These are phyloP conservation scores for Sceliomorpha sp. DNA, from an alignment of 2,888 invertebrate species.

Conservation along the genomic window DNA sequence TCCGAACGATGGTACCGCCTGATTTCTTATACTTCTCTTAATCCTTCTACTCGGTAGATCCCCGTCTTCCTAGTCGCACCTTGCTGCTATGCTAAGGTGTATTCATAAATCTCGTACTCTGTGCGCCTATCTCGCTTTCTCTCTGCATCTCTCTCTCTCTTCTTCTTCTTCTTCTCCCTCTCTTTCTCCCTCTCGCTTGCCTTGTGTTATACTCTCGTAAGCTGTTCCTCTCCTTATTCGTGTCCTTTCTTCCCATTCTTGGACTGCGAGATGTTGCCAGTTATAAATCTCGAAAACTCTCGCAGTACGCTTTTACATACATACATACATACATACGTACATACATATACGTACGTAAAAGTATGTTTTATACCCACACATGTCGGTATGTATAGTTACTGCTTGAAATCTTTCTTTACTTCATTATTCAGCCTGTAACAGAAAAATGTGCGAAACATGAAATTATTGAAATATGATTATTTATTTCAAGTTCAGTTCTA, in stretches of 20 bases:
- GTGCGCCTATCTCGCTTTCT: constrained; percentile 51
- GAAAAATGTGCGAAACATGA: too few relatives aligned
- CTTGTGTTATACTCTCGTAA: constrained; percentile 15
- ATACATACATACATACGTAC: constrained; percentile 6
- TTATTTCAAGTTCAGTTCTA: too few relatives aligned
- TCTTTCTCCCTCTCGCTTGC: constrained; percentile 34
- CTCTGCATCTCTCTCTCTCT: too few relatives aligned
- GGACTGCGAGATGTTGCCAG: constrained; percentile 56
- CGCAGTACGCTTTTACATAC: constrained; percentile 48
- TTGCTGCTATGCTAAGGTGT: constrained; percentile 49
- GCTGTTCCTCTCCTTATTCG: constrained; percentile 29
- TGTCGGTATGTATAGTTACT: constrained; percentile 4
- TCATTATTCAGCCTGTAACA: constrained; percentile 6
- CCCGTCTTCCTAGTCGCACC: constrained; percentile 55
- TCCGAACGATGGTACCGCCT: not conserved
- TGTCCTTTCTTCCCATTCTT: constrained; percentile 36
- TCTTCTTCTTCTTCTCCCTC: too few relatives aligned
- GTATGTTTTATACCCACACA: constrained; percentile 11
- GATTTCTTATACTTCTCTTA: not conserved
- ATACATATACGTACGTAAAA: constrained; percentile 7
- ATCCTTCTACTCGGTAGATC: constrained; percentile 36
- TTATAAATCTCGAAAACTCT: constrained; percentile 64
- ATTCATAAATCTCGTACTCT: constrained; percentile 56
- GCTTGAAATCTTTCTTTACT: constrained; percentile 6
- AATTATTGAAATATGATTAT: too few relatives aligned